phyloP scores from a whole-genome alignment of 2,113 vertebrate species.

The Varanus salvator region DNA sequence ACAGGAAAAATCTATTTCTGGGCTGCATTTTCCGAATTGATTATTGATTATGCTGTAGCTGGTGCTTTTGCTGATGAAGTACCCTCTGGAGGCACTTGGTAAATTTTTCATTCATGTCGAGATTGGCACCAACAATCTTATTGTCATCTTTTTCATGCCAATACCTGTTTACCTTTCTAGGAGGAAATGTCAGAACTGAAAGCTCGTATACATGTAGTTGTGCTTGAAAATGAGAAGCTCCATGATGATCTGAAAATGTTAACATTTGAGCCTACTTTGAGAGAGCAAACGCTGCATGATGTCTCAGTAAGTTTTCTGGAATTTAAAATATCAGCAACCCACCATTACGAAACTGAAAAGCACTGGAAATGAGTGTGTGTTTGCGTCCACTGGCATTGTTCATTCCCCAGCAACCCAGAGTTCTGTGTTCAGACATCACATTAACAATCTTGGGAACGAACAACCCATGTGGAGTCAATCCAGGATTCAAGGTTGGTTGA shows the following conservation, averaged over 20 bases:
- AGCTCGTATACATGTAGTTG: constrained; percentile 80
- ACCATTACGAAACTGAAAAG: no score
- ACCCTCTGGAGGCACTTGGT: background rate
- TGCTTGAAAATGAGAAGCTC: constrained; percentile 90
- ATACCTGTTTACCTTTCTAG: constrained; percentile 70
- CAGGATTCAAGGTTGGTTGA: no score
- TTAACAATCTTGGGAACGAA: no score
- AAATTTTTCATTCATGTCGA: background rate
- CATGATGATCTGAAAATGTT: constrained; percentile 81
- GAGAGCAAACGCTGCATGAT: constrained; percentile 79
- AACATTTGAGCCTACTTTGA: constrained; percentile 75
- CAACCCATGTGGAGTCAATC: no score
- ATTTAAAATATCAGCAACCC: background rate
- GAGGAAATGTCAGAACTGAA: constrained; percentile 90
- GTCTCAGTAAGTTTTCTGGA: constrained; percentile 72
- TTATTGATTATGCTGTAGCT: background rate
- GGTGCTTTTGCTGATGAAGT: background rate
- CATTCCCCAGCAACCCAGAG: no score
- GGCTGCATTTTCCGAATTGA: background rate
- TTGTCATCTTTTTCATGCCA: background rate
- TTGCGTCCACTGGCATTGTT: no score
- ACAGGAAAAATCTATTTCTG: no score
- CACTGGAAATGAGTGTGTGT: no score
- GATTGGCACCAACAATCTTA: background rate
- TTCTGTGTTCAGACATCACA: no score